Evolutionary conservation across 2,888 invertebrate genomes (phyloP), one percentile per base, ranked within the genome.

Genomic region (Amblyjoppa fuscipennis): DNA sequence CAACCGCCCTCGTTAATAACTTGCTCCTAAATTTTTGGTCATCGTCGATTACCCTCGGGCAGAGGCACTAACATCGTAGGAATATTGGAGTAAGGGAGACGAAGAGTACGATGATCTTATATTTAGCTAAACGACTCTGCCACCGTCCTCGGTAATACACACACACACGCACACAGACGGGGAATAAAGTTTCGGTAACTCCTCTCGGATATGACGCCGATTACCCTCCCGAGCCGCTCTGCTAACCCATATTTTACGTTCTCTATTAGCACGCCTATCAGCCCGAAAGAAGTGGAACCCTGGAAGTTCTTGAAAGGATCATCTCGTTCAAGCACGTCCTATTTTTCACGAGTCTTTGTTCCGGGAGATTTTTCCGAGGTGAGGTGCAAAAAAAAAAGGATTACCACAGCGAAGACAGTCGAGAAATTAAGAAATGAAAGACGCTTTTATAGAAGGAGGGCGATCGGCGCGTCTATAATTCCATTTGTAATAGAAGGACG

Each of bases 41-140:
- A 83, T 85, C 83, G 71, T 53, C 64, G 80, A 85, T 79, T 80
- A 71, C 68, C 73, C 51, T 68, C 79, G 71, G 59, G 61, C 51
- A 53, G 68, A 79, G 25, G 68, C 75, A 75, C 64, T 34, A 34
- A 69, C 61, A 70, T 83, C 70, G 78, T 56, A 71, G 64, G 51
- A 82, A 85, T 85, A 82, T 82, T 6, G 34, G 5, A 6, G 34
- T 38, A 4, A 75, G 51, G 31, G 56, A 75, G 61, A 31, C 16
- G 78, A 41, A 51, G 69, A 77, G 59, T 71, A 68, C 25, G 61
- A 85, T 70, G 6, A 80, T 80, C 74, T 85, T 85, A 85, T 83
- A 83, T 85, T 85, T 85, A 77, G 85, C 80, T 20, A 80, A 81
- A 34, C 73, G 61, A 71, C 80, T 85, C 80, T 71, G 80, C 80